Base-by-base conservation (phyloP, 2,888 invertebrate species). In the Cyclophora punctaria region DNA sequence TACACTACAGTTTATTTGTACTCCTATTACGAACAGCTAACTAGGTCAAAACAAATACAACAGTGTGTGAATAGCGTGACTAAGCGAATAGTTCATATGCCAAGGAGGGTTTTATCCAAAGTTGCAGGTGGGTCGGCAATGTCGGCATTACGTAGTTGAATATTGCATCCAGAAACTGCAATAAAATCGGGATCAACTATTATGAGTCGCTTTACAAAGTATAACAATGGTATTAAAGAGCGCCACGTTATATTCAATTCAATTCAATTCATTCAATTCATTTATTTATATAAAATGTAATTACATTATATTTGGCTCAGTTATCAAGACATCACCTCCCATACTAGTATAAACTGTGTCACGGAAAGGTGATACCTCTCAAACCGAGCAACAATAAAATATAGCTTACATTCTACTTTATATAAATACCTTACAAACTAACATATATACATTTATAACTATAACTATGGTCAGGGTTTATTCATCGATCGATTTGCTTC, bases 101-200 rank as follows among this genome's bases (percentile, higher is more conserved):
- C 50, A 50, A 53, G 55, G 48, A 52, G 48, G 20, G 45, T 48
- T 51, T 59, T 52, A 51, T 46, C 47, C 49, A 49, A 48, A 48
- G 54, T 51, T 48, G 48, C 60, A 55, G 63, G 56, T 65, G 66
- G 59, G 56, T 70, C 60, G 62, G 57, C 62, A 64, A 20, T 20
- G 20, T 20, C 20, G 50, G 57, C 55, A 56, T 63, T 67, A 64
- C 62, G 69, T 66, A 63, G 72, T 64, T 65, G 71, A 73, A 78
- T 78, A 80, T 71, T 79, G 78, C 80, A 73, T 69, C 69, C 68
- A 61, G 66, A 70, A 45, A 73, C 63, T 73, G 85, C 81, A 85
- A 85, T 85, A 83, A 83, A 83, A 80, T 75, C 77, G 78, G 81
- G 79, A 83, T 85, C 82, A 79, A 73, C 81, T 75, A 81, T 78